Base-by-base conservation (phyloP, 2,888 invertebrate species). In the Parochlus steinenii region DNA sequence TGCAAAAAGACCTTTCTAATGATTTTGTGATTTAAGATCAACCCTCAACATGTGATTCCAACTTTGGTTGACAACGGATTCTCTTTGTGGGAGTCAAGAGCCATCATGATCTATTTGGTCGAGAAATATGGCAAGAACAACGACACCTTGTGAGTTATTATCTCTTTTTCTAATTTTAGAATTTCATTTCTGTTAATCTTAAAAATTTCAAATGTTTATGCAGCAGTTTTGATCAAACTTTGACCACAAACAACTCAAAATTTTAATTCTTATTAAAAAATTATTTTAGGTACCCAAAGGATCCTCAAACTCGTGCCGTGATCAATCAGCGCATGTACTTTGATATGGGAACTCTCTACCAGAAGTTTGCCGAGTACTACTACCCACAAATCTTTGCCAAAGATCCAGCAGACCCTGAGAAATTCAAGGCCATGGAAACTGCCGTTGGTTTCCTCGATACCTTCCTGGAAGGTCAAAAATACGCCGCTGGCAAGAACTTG, bases 251-350 rank as follows among this genome's bases (percentile, higher is more conserved):
- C n/a, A n/a, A n/a, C n/a, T n/a, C n/a, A n/a, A n/a, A n/a, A n/a
- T n/a, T n/a, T n/a, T n/a, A n/a, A n/a, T n/a, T n/a, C 10, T 34
- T 34, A 34, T 28, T 16, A 23, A 75, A 75, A 50, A 69, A 76
- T 45, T 74, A 72, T 48, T 57, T 62, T 1, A 56, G 81, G 18
- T 65, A 63, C 43, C 82, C 82, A 0, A 75, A 69, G 45, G 77
- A 80, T 41, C 67, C 77, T 1, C 67, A 71, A 46, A 68, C 68
- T 39, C 62, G 79, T 18, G 81, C 75, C 1, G 33, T 70, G 2
- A 74, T 83, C 12, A 76, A 82, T 56, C 72, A 76, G 47, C 63
- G 72, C 38, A 55, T 81, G 30, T 75, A 71, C 56, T 81, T 80
- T 53, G 80, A 81, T 48, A 63, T 72, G 43, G 74, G 74, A 11